Conservation (phyloP, 2,797 vertebrate species). For the Adrianichthys oophorus region DNA sequence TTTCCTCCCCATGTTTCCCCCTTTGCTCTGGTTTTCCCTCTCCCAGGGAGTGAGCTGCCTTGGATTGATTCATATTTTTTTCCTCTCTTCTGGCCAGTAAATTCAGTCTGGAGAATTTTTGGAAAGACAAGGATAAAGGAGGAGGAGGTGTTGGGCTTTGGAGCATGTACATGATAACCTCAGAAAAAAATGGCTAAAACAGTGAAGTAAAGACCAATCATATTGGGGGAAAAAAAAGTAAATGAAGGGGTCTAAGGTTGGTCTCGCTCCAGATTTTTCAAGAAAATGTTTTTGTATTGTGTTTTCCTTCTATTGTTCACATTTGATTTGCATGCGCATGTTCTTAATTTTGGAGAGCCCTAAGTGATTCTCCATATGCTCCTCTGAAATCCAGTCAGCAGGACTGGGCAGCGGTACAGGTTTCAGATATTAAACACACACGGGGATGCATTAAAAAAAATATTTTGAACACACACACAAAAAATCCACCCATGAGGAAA, state of each 20-base stretch:
- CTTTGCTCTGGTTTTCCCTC: constrained; percentile 51
- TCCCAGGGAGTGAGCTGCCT: constrained; percentile 64
- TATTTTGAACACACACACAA: constrained; percentile 19
- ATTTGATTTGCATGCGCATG: constrained; percentile 12
- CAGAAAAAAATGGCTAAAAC: constrained; percentile 33
- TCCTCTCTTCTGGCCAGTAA: constrained; percentile 75
- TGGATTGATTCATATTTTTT: constrained; percentile 78
- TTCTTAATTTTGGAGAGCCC: constrained; percentile 17
- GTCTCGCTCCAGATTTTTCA: no score
- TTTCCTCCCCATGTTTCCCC: constrained; percentile 28
- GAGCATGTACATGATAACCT: constrained; percentile 30
- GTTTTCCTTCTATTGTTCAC: constrained; percentile 1
- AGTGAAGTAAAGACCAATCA: constrained; percentile 1
- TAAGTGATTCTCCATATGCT: constrained; percentile 70
- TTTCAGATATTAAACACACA: constrained; percentile 31
- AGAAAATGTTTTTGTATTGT: no score
- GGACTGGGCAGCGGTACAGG: constrained; percentile 37
- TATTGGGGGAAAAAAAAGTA: no score
- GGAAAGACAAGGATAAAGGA: constrained; percentile 24
- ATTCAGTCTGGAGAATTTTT: constrained; percentile 57
- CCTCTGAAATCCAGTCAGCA: constrained; percentile 57
- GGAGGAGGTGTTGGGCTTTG: not conserved
- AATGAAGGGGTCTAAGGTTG: no score
- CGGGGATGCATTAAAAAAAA: not conserved
- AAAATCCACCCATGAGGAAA: constrained; percentile 17